A percentile compares a stretch with the other conserved stretches of the same genome.
Conservation (phyloP, 2,888 invertebrate genomes). For the Prosapia bicincta region DNA sequence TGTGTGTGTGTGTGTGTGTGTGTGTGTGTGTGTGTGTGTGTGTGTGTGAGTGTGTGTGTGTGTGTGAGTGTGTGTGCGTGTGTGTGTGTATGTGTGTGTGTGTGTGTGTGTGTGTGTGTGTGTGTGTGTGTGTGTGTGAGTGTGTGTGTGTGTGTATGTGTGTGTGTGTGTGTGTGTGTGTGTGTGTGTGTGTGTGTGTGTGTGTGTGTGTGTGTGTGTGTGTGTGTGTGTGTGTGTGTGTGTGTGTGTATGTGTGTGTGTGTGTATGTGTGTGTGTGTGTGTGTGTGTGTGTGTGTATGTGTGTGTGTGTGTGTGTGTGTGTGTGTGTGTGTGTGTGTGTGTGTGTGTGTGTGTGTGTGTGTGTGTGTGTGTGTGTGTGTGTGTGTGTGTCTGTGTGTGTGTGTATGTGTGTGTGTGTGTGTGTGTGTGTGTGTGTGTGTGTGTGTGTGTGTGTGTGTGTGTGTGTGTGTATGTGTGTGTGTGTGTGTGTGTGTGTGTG, state of each 20-base stretch:
- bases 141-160: background rate
- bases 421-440: too few species aligned
- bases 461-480: too few species aligned
- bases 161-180: conserved; percentile 5
- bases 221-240: conserved; percentile 5
- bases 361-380: conserved; percentile 5
- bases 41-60: background rate
- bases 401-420: too few species aligned
- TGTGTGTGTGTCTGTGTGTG: background rate
- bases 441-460: too few species aligned
- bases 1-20: conserved; percentile 2
- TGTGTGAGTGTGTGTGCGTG: background rate
- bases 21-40: background rate
- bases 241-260: conserved; percentile 3
- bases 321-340: conserved; percentile 5
- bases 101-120: background rate
- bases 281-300: conserved; percentile 3
- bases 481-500: too few species aligned
- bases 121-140: background rate
- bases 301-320: conserved; percentile 5
- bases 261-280: conserved; percentile 3
- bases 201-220: conserved; percentile 5
- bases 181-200: conserved; percentile 5
- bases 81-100: background rate
- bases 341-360: conserved; percentile 5